Evolutionary conservation across 2,113 vertebrate species (phyloP).

Genomic region (Salvelinus fontinalis): DNA sequence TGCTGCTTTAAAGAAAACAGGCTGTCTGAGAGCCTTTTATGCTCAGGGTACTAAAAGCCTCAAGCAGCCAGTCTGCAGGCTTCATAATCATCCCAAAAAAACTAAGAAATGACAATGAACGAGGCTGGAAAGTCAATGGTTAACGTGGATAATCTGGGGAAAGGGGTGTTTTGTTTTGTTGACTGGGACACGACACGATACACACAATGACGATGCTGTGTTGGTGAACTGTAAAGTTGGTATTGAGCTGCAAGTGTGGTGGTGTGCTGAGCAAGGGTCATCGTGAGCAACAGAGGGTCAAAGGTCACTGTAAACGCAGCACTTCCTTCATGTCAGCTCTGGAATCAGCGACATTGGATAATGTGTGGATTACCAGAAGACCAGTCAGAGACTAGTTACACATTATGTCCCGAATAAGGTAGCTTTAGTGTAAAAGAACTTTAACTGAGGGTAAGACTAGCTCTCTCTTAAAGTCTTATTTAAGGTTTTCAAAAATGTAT

Average conservation of each 20-base stretch:
- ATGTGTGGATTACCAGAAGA: background rate
- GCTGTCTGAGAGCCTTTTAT: conserved; percentile 53
- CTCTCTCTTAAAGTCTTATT: too few species aligned
- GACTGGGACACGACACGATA: background rate
- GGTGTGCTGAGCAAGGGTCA: background rate
- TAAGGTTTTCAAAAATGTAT: too few species aligned
- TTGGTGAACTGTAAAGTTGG: background rate
- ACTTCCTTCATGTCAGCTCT: background rate
- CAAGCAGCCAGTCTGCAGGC: conserved; percentile 54
- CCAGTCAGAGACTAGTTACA: background rate
- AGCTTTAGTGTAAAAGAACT: too few species aligned
- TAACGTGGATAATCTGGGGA: background rate
- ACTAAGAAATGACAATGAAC: conserved; percentile 48
- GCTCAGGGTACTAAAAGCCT: conserved; percentile 56
- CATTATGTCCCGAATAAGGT: too few species aligned
- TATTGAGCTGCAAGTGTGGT: background rate
- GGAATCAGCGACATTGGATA: background rate
- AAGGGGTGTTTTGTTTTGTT: background rate
- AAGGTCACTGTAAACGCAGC: background rate
- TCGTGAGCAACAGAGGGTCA: background rate
- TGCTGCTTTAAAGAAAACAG: conserved; percentile 56
- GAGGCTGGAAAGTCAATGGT: background rate
- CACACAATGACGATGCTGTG: background rate
- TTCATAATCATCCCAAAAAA: conserved; percentile 64
- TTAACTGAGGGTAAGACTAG: too few species aligned